phyloP scores from a whole-genome alignment of 35 echinoderm and acorn worm species.

The Anneissia japonica region DNA sequence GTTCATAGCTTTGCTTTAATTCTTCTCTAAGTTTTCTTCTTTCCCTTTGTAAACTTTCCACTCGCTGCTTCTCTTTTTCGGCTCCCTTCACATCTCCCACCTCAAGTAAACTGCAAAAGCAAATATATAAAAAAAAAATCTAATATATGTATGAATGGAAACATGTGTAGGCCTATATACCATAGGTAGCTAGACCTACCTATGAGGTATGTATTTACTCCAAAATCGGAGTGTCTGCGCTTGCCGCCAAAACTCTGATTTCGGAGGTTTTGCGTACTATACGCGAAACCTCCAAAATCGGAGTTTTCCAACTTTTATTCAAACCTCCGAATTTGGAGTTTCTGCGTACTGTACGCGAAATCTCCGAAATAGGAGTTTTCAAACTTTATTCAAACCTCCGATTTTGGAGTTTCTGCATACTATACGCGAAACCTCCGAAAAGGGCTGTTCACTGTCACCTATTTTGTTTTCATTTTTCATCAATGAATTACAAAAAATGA shows the following conservation, averaged over 20 bases:
- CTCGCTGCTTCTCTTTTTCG: conserved; percentile 82
- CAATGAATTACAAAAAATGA: no score
- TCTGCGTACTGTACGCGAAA: no score
- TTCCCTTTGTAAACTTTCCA: conserved; percentile 76
- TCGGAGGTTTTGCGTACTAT: background rate
- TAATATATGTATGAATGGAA: background rate
- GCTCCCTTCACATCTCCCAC: conserved; percentile 86
- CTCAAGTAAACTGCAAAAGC: conserved; percentile 64
- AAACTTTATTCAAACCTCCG: no score
- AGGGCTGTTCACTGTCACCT: no score
- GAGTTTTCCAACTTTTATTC: no score
- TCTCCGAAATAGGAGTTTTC: no score
- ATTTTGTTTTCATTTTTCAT: no score
- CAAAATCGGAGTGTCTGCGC: background rate
- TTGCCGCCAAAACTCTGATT: background rate
- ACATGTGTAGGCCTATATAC: background rate
- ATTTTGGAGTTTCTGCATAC: no score
- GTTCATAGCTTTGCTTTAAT: conserved; percentile 67
- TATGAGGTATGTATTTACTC: background rate
- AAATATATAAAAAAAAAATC: background rate
- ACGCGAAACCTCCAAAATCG: no score
- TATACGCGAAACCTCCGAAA: no score
- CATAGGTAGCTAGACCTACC: background rate
- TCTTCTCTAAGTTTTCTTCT: conserved; percentile 88
- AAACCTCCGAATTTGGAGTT: no score